phyloP scores from a whole-genome alignment of 2,888 invertebrate genomes.

The Lithodes maja region DNA sequence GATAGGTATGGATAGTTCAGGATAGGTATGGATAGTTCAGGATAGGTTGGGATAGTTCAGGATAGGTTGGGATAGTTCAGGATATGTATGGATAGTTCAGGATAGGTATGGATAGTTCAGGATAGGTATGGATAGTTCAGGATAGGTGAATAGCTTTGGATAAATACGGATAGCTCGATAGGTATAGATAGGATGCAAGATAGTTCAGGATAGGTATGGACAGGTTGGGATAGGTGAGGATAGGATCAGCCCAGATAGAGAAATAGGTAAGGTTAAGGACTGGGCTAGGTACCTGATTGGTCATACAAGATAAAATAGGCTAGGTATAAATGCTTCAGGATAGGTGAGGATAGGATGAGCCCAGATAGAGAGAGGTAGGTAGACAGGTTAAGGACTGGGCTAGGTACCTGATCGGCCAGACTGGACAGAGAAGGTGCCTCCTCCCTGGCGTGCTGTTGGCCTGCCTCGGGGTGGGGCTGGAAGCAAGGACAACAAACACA shows the following conservation, averaged over 20 bases:
- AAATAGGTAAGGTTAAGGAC: not conserved
- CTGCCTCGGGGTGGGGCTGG: constrained; percentile 55
- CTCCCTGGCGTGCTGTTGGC: constrained; percentile 53
- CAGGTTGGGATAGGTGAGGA: too few relatives aligned
- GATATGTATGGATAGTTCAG: too few relatives aligned
- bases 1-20: too few relatives aligned
- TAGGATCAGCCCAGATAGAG: constrained; percentile 30
- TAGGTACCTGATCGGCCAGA: constrained; percentile 60
- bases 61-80: too few relatives aligned
- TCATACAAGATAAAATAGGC: constrained; percentile 51
- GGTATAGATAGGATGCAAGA: constrained; percentile 32
- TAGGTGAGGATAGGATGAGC: not conserved
- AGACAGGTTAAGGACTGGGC: not conserved
- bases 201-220: constrained; percentile 16
- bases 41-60: too few relatives aligned
- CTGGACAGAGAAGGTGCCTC: constrained; percentile 56
- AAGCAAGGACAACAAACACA: constrained; percentile 50
- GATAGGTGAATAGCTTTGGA: too few relatives aligned
- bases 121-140: too few relatives aligned
- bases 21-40: too few relatives aligned
- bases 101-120: too few relatives aligned
- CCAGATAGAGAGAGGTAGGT: constrained; percentile 27
- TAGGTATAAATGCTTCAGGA: too few relatives aligned
- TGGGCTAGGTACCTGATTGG: constrained; percentile 49
- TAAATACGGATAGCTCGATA: too few relatives aligned